A percentile compares a stretch with the other conserved stretches of the same genome.
Evolutionary conservation across 2,113 vertebrate species (phyloP).

Genomic region (Calcarius ornatus): DNA sequence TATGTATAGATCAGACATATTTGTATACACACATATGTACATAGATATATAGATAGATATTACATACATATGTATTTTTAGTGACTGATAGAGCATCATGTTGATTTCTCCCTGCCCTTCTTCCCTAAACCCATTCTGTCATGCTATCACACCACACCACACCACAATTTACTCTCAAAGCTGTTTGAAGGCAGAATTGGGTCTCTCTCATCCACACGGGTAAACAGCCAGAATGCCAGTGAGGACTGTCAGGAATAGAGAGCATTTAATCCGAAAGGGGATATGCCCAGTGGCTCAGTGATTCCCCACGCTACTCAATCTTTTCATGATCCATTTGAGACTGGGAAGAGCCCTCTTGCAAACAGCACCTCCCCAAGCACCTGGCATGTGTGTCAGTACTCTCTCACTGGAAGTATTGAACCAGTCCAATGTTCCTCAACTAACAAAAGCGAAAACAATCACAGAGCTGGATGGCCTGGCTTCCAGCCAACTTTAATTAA

Average conservation of each 20-base stretch:
- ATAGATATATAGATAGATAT: not conserved
- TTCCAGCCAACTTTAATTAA: slow-evolving; percentile 14
- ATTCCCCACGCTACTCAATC: not conserved
- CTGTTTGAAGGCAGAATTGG: not conserved
- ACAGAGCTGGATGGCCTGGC: not conserved
- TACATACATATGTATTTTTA: not conserved
- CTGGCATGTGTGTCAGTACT: not conserved
- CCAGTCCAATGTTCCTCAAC: not conserved
- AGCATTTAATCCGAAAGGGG: not conserved
- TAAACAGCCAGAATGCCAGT: not conserved
- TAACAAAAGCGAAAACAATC: slow-evolving; percentile 6
- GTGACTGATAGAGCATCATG: not conserved
- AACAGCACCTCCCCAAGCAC: not conserved
- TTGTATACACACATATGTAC: not conserved
- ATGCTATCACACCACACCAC: not conserved
- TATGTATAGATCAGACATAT: not conserved
- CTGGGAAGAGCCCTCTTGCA: not conserved
- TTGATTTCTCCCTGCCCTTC: not conserved
- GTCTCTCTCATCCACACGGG: not conserved
- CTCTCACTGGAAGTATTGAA: not conserved
- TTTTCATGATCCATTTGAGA: not conserved
- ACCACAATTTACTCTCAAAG: not conserved
- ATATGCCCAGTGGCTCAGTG: not conserved
- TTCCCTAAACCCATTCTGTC: not conserved
- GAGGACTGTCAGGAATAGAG: not conserved